Conservation (phyloP, 1,140 invertebrate species). For the Vollenhovia emeryi region DNA sequence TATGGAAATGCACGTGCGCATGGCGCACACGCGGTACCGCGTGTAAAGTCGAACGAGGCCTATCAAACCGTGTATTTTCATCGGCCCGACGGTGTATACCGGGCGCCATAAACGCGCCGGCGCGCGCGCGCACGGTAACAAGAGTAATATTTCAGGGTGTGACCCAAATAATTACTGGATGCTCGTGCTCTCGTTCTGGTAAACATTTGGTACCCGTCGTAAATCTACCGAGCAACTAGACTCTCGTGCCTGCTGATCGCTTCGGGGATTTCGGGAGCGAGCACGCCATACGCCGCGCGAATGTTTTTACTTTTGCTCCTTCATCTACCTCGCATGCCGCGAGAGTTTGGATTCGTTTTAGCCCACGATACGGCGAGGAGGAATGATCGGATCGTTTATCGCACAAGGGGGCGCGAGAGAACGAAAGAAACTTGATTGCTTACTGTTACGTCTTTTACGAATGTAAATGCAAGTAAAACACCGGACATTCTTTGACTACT, state of each 20-base stretch:
- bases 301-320: slow-evolving; percentile 31
- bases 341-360: not conserved
- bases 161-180: slow-evolving; percentile 75
- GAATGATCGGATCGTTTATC: not conserved
- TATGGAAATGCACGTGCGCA: slow-evolving; percentile 14
- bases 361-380: not conserved
- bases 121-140: slow-evolving; percentile 61
- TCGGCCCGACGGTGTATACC: slow-evolving; percentile 63
- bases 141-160: slow-evolving; percentile 73
- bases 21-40: not conserved
- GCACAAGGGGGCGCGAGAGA: not conserved
- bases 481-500: not conserved
- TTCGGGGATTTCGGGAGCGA: slow-evolving; percentile 17
- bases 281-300: not conserved
- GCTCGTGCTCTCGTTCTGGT: slow-evolving; percentile 45
- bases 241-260: slow-evolving; percentile 28
- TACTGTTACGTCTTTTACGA: not conserved
- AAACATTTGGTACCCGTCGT: slow-evolving; percentile 62
- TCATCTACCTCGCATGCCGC: slow-evolving; percentile 5
- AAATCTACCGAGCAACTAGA: slow-evolving; percentile 58
- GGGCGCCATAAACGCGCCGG: slow-evolving; percentile 69
- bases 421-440: not conserved
- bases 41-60: slow-evolving; percentile 23
- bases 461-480: not conserved
- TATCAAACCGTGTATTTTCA: slow-evolving; percentile 68